A percentile compares a stretch with the other conserved stretches of the same genome.
These are phyloP conservation scores for Pantherophis guttatus DNA, from an alignment of 2,113 vertebrate genomes.

Conservation along the genomic window DNA sequence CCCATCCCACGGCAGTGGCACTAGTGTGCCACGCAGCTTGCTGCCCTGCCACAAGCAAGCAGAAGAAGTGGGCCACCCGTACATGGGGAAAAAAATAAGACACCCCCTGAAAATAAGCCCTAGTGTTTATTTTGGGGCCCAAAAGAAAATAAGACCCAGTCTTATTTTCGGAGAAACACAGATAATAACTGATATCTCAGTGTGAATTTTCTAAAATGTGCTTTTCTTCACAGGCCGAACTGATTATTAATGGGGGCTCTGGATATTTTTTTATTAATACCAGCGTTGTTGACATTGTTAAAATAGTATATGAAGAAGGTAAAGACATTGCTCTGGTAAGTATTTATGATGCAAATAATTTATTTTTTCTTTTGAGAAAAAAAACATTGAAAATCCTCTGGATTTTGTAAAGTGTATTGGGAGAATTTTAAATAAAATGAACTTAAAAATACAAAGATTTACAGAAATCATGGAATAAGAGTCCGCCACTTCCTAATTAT, in stretches of 20 bases:
- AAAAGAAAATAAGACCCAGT: too few species aligned
- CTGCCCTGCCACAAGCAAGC: too few species aligned
- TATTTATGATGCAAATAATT: not conserved
- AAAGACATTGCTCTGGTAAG: constrained; percentile 78
- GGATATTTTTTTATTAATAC: constrained; percentile 92
- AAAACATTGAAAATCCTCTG: not conserved
- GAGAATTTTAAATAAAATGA: not conserved
- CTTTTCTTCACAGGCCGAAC: constrained; percentile 72
- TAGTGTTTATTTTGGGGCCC: too few species aligned
- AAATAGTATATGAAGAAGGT: constrained; percentile 78
- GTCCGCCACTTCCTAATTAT: not conserved
- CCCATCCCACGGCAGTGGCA: too few species aligned
- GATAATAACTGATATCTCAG: not conserved
- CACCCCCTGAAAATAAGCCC: too few species aligned
- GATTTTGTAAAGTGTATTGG: not conserved
- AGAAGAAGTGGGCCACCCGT: too few species aligned
- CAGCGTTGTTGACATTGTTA: constrained; percentile 72
- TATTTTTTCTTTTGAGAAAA: not conserved
- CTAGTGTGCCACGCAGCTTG: too few species aligned
- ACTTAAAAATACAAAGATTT: not conserved
- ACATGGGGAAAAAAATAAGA: too few species aligned
- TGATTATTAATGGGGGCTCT: constrained; percentile 84
- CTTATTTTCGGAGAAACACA: too few species aligned
- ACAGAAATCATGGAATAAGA: not conserved
- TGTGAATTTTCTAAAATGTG: not conserved